A percentile compares a stretch with the other conserved stretches of the same genome.
Evolutionary conservation across 1,140 invertebrate genomes (phyloP).

Genomic region (Drosophila sucinea): DNA sequence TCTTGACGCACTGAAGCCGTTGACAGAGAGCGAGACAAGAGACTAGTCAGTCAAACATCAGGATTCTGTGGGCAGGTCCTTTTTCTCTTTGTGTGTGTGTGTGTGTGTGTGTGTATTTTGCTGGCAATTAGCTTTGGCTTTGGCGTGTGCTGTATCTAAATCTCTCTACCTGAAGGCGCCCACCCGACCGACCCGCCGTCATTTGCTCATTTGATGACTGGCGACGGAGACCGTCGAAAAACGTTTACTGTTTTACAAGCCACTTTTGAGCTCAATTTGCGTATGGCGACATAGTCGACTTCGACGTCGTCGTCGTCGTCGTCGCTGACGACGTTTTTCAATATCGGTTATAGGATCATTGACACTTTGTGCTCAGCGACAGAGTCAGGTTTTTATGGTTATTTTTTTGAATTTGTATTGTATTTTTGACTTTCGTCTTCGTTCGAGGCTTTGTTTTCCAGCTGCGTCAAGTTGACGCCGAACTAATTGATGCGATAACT

Average conservation of each 20-base stretch:
- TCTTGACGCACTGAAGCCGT: constrained; percentile 70
- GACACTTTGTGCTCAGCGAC: constrained; percentile 63
- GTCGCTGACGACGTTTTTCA: constrained; percentile 43
- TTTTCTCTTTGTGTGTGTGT: constrained; percentile 11
- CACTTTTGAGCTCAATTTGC: constrained; percentile 76
- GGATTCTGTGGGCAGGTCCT: constrained; percentile 35
- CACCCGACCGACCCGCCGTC: constrained; percentile 36
- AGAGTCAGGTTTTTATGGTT: constrained; percentile 58
- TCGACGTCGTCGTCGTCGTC: constrained; percentile 10
- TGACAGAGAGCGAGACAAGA: constrained; percentile 45
- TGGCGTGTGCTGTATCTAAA: constrained; percentile 73
- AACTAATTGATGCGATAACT: constrained; percentile 82
- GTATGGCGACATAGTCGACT: constrained; percentile 44
- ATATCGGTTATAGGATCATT: constrained; percentile 82
- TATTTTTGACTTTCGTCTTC: constrained; percentile 71
- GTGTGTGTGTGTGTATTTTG: constrained; percentile 14
- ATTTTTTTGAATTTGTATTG: constrained; percentile 9
- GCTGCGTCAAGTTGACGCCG: constrained; percentile 80
- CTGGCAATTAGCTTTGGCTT: constrained; percentile 66
- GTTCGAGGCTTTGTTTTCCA: constrained; percentile 55
- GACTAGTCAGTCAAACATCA: constrained; percentile 7
- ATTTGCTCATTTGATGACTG: constrained; percentile 62
- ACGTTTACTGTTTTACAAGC: constrained; percentile 79
- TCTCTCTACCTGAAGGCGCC: constrained; percentile 51
- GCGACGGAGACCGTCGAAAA: constrained; percentile 42